Percentiles rank a stretch among this genome's conserved stretches.
These are phyloP conservation scores for Tiliqua scincoides DNA, from an alignment of 2,113 vertebrate species.

Conservation along the genomic window DNA sequence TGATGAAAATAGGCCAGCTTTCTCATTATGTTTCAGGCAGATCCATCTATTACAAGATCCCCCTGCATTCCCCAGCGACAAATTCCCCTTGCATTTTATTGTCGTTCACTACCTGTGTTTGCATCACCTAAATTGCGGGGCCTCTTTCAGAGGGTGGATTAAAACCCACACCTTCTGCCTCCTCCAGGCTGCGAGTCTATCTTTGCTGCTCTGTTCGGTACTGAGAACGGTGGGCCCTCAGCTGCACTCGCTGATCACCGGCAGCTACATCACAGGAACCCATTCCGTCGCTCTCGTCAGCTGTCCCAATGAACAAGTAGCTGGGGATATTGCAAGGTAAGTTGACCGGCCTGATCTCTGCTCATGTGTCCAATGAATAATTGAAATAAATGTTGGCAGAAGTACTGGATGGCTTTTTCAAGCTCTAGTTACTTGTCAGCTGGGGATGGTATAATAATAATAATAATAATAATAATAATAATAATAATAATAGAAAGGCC, in stretches of 20 bases:
- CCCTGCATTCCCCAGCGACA: too few relatives aligned
- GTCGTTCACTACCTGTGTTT: not conserved
- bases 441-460: not conserved
- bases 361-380: accelerated
- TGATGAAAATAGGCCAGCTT: too few relatives aligned
- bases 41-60: too few relatives aligned
- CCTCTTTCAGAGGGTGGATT: not conserved
- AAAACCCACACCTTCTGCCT: not conserved
- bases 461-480: too few relatives aligned
- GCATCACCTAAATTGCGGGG: accelerated
- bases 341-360: accelerated
- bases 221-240: conserved; percentile 75
- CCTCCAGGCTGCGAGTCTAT: conserved; percentile 70
- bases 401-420: not conserved
- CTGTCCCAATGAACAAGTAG: conserved; percentile 86
- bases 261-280: conserved; percentile 80
- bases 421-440: too few relatives aligned
- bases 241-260: conserved; percentile 75
- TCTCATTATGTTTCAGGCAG: too few relatives aligned
- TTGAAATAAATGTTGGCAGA: not conserved
- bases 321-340: conserved; percentile 88
- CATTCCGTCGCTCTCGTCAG: conserved; percentile 85
- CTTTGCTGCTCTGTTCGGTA: conserved; percentile 74
- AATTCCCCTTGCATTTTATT: not conserved
- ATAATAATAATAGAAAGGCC: too few relatives aligned